Conservation (phyloP, 2,888 invertebrate species). For the Subacronicta megacephala region DNA sequence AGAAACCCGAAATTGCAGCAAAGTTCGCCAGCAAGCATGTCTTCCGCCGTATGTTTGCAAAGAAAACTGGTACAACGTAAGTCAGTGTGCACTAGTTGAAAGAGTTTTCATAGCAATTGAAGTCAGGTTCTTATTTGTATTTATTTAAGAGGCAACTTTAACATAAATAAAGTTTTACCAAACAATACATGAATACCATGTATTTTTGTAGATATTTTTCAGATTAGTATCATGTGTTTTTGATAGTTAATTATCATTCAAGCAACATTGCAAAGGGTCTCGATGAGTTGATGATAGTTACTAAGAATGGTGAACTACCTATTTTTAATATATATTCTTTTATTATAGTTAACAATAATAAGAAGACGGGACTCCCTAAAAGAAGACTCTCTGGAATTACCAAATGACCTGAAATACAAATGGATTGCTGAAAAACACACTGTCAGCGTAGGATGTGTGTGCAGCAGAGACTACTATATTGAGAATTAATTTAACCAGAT, state of each 20-base stretch:
- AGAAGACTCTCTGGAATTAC: slow-evolving; percentile 57
- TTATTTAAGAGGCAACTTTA: too few relatives aligned
- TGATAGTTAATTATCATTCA: too few relatives aligned
- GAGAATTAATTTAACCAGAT: slow-evolving; percentile 18
- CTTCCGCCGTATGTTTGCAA: slow-evolving; percentile 70
- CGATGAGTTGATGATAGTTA: too few relatives aligned
- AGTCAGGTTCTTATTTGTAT: neutral
- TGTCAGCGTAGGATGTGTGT: slow-evolving; percentile 76
- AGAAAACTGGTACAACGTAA: slow-evolving; percentile 73
- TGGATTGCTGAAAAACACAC: slow-evolving; percentile 70
- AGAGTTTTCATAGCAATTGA: too few relatives aligned
- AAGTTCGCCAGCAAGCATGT: slow-evolving; percentile 60
- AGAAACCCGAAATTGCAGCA: slow-evolving; percentile 70
- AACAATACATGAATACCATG: too few relatives aligned
- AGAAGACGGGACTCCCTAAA: slow-evolving; percentile 56
- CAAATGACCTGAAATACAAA: slow-evolving; percentile 62
- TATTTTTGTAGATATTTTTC: too few relatives aligned
- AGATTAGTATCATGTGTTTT: too few relatives aligned
- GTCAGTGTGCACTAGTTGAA: neutral
- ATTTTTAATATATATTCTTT: slow-evolving; percentile 4
- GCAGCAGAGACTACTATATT: slow-evolving; percentile 63
- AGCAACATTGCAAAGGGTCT: too few relatives aligned
- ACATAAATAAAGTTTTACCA: too few relatives aligned
- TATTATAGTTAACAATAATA: slow-evolving; percentile 76
- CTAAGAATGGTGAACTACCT: too few relatives aligned